A percentile compares a stretch with the other conserved stretches of the same genome.
Evolutionary conservation across 2,888 invertebrate species (phyloP).

Genomic region (Lamellibrachia satsuma): DNA sequence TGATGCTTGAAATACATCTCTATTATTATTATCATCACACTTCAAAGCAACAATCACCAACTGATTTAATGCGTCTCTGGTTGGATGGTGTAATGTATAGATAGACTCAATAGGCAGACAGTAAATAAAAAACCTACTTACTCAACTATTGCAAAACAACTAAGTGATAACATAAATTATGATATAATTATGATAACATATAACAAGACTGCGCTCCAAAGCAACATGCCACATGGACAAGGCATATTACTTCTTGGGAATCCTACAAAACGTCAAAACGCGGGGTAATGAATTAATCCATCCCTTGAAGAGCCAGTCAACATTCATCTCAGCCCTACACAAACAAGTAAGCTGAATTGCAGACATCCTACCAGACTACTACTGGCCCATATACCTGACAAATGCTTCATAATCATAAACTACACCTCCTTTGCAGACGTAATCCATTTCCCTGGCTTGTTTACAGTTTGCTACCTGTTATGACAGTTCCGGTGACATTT

Average conservation of each 20-base stretch:
- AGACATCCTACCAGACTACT: not conserved
- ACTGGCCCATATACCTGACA: not conserved
- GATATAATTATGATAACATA: not conserved
- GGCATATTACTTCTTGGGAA: not conserved
- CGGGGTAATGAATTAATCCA: not conserved
- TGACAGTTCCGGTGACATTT: not conserved
- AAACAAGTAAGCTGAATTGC: not conserved
- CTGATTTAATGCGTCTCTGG: not conserved
- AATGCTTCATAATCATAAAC: not conserved
- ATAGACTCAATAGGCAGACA: not conserved
- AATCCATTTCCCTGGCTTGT: not conserved
- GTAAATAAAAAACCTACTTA: not conserved
- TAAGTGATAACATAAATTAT: not conserved
- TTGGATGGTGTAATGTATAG: not conserved
- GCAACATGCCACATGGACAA: not conserved
- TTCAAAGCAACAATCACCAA: not conserved
- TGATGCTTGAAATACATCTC: not conserved
- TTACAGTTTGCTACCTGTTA: not conserved
- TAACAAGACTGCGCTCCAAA: not conserved
- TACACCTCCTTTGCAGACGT: not conserved
- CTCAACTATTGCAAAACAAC: not conserved
- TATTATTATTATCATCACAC: not conserved
- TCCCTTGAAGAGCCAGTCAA: not conserved
- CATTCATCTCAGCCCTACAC: not conserved
- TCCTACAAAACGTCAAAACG: not conserved